Evolutionary conservation across 2,797 vertebrate species (phyloP).

Genomic region (Chelonia mydas): DNA sequence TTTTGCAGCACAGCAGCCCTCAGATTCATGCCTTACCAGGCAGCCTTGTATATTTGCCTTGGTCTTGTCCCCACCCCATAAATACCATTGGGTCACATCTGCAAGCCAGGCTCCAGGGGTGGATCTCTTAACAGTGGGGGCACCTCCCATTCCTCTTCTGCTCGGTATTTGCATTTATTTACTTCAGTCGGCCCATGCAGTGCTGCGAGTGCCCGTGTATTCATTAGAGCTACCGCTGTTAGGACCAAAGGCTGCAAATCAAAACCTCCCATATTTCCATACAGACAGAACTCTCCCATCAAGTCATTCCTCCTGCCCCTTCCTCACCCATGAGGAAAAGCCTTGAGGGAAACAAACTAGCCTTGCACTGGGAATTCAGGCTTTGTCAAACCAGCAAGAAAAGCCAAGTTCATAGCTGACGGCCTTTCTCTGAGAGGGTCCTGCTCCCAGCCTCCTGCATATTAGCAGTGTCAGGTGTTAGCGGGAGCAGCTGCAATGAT

Average conservation of each 20-base stretch:
- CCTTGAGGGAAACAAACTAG: neutral
- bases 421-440: fast-evolving
- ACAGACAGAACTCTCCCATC: neutral
- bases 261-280: neutral
- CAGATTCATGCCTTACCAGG: fast-evolving
- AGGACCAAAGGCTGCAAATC: fast-evolving
- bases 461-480: neutral
- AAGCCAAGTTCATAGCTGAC: fast-evolving
- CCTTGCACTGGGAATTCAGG: neutral
- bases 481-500: neutral
- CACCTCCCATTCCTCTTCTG: no score
- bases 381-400: neutral
- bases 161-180: neutral
- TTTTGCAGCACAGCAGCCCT: constrained; percentile 29
- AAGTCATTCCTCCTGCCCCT: neutral
- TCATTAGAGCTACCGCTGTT: neutral
- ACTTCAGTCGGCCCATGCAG: neutral
- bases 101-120: neutral
- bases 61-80: neutral
- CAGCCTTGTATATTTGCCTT: neutral
- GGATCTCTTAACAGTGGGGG: no score
- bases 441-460: neutral
- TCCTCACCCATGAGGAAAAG: fast-evolving
- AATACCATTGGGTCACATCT: no score
- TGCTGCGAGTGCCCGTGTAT: neutral